Percentiles rank a stretch among this genome's conserved stretches.
phyloP scores from a whole-genome alignment of 2,888 invertebrate genomes.

The Eucera pruinosa region DNA sequence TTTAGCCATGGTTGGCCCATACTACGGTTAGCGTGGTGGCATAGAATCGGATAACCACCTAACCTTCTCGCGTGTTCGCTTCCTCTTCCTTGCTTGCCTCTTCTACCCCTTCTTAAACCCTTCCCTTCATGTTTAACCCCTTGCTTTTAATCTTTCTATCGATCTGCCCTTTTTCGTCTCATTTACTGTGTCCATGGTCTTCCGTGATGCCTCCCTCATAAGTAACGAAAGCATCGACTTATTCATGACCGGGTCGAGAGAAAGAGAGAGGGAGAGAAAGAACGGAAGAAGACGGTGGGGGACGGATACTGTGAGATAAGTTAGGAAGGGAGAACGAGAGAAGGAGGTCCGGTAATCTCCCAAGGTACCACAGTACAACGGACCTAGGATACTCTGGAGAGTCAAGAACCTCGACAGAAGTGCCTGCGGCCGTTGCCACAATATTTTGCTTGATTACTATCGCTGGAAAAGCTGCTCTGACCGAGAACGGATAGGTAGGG shows the following conservation, averaged over 20 bases:
- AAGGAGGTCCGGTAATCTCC: conserved; percentile 74
- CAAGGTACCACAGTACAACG: conserved; percentile 71
- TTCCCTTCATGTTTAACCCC: conserved; percentile 24
- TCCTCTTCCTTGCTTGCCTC: conserved; percentile 37
- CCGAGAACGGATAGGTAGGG: conserved; percentile 32
- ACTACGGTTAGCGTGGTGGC: conserved; percentile 49
- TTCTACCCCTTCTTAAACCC: conserved; percentile 16
- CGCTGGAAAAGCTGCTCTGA: conserved; percentile 76
- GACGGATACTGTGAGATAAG: conserved; percentile 55
- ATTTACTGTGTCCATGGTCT: conserved; percentile 21
- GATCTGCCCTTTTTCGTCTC: conserved; percentile 26
- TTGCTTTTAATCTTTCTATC: conserved; percentile 19
- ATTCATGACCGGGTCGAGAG: conserved; percentile 45
- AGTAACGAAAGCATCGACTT: conserved; percentile 61
- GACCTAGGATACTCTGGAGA: conserved; percentile 69
- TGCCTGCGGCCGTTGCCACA: conserved; percentile 79
- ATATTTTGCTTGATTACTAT: conserved; percentile 83
- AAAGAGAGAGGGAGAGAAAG: conserved; percentile 43
- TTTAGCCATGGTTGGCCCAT: conserved; percentile 70
- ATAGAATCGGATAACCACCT: conserved; percentile 72
- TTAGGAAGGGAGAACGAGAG: conserved; percentile 54
- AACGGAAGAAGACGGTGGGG: conserved; percentile 49
- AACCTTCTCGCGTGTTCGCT: conserved; percentile 52
- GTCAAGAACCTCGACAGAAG: conserved; percentile 77
- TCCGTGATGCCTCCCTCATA: conserved; percentile 1